Evolutionary conservation across 1,140 invertebrate species (phyloP), one percentile per base, ranked within the genome.

Genomic region (Calephelis nemesis): DNA sequence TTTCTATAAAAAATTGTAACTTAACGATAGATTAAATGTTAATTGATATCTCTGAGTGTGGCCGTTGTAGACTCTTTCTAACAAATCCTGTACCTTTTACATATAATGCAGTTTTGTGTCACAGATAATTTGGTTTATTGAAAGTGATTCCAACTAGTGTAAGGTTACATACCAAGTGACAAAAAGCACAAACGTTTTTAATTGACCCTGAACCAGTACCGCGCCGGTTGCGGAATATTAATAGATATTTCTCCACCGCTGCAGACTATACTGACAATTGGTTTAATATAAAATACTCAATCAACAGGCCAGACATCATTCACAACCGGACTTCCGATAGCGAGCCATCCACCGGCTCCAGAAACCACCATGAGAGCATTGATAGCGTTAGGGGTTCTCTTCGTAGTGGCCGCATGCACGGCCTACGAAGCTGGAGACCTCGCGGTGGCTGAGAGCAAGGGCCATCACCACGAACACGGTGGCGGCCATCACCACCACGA

Each of bases 401-500:
- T 84, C 79, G 73, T 87, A 47, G 85, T 70, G 70, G 83, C 81
- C 39, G 64, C 76, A n/a, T 84, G 84, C 68, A 62, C 74, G 72
- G 83, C 77, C 8, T 54, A 78, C 68, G 78, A 77, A 54, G 74
- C 71, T 19, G 75, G 77, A 15, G 92, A 92, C 78, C 89, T 93
- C 19, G 88, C 83, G 4, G 81, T 92, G 7, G 93, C 92, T 4
- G 88, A 88, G 47, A 89, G 88, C 72, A 92, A 94, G 67, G 83
- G 93, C 2, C 81, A 81, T 8, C 83, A 88, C 70, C 85, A 90
- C 67, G 83, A 93, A 74, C 88, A 92, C 60, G 82, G 92, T 42
- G 93, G 93, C 30, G 93, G 93, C 0, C 88, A 92, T 13, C 88
- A 93, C 5, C 92, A 93, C 66, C 93, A 94, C 68, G 80, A 80